Percentiles rank a stretch among this genome's conserved stretches.
phyloP scores from a whole-genome alignment of 1,140 invertebrate genomes.

The Ceratina japonica region DNA sequence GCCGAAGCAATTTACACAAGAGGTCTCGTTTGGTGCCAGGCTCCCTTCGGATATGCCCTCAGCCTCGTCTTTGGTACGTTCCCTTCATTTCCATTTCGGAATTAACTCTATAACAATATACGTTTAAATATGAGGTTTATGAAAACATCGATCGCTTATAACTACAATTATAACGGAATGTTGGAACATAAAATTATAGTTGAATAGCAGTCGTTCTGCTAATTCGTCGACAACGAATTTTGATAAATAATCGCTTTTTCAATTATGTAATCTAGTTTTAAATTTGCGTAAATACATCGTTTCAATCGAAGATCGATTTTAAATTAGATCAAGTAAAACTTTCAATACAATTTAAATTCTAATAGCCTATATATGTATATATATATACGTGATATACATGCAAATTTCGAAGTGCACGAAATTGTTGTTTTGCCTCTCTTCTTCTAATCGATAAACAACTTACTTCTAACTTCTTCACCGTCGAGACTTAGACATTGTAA shows the following conservation, averaged over 20 bases:
- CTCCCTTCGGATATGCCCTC: constrained; percentile 97
- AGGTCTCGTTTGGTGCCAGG: constrained; percentile 97
- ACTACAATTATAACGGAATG: no score
- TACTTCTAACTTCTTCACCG: not conserved
- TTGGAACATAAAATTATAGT: no score
- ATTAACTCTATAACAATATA: not conserved
- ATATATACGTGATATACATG: not conserved
- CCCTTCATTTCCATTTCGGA: not conserved
- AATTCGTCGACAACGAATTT: no score
- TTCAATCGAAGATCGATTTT: not conserved
- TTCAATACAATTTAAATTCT: not conserved
- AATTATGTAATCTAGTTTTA: not conserved
- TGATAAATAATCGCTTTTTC: no score
- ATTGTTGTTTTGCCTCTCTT: not conserved
- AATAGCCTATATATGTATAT: no score
- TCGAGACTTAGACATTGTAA: constrained; percentile 22
- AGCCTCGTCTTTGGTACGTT: constrained; percentile 93
- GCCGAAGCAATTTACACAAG: constrained; percentile 96
- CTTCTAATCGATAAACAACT: not conserved
- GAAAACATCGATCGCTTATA: no score
- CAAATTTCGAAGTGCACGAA: not conserved
- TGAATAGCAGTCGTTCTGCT: no score
- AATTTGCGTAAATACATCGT: not conserved
- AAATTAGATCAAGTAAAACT: not conserved
- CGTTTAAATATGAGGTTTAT: no score